Conservation (phyloP, 2,113 vertebrate genomes). For the Synchiropus splendidus region DNA sequence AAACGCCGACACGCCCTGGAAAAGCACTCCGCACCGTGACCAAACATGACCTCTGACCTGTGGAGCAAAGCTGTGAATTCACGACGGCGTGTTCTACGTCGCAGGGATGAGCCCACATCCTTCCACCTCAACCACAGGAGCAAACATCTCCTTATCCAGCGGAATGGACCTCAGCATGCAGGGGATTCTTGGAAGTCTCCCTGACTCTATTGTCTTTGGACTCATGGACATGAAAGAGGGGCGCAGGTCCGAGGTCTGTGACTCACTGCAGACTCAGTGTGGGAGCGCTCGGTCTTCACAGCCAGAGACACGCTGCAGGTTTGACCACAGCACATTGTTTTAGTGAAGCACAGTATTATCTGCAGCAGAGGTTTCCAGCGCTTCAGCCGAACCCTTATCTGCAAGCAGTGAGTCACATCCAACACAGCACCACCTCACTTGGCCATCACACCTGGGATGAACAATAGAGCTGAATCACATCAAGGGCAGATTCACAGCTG, state of each 20-base stretch:
- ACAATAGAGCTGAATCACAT: conserved; percentile 9
- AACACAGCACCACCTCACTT: conserved; percentile 19
- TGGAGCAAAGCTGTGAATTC: conserved; percentile 19
- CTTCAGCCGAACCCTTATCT: no score
- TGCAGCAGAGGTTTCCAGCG: conserved; percentile 10
- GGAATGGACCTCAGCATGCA: conserved; percentile 21
- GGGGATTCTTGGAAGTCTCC: conserved; percentile 34
- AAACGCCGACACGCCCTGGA: conserved; percentile 24
- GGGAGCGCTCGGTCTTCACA: no score
- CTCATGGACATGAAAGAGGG: conserved; percentile 32
- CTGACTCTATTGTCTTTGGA: conserved; percentile 47
- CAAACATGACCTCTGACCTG: conserved; percentile 34
- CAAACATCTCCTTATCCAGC: conserved; percentile 11
- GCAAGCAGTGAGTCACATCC: conserved; percentile 13
- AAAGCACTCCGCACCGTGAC: conserved; percentile 20
- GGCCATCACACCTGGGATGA: conserved; percentile 16
- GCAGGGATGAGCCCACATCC: conserved; percentile 3
- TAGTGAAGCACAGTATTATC: no score
- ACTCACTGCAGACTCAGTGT: no score
- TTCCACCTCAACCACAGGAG: neutral
- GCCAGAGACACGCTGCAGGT: no score
- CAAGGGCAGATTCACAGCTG: neutral
- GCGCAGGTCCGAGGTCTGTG: conserved; percentile 24
- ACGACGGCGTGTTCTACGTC: conserved; percentile 4
- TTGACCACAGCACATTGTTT: no score